A percentile compares a stretch with the other conserved stretches of the same genome.
Conservation (phyloP, 2,797 vertebrate genomes). For the Silurus lanzhouensis region DNA sequence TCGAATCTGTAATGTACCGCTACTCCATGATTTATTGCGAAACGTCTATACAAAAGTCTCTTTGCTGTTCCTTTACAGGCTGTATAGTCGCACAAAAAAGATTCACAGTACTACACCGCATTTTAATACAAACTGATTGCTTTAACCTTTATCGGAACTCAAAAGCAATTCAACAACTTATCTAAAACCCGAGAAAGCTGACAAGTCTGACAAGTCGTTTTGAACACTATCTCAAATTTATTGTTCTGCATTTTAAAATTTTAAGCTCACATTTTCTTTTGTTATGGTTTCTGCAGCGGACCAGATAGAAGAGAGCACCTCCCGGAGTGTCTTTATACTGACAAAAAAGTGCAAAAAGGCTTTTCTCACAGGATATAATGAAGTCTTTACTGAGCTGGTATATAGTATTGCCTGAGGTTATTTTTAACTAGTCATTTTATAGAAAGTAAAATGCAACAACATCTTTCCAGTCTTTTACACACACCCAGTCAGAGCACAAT, state of each 20-base stretch:
- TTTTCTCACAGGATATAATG: background rate
- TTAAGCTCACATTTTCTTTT: background rate
- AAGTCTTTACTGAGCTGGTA: background rate
- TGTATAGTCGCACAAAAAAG: background rate
- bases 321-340: conserved; percentile 5
- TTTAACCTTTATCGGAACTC: background rate
- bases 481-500: background rate
- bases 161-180: background rate
- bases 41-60: background rate
- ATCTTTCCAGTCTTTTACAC: background rate
- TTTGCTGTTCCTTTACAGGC: background rate
- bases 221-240: background rate
- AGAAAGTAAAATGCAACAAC: background rate
- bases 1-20: background rate
- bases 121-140: background rate
- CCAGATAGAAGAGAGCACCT: background rate
- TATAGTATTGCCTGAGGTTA: background rate
- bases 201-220: background rate
- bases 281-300: background rate
- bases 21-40: background rate
- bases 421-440: background rate
- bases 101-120: background rate
- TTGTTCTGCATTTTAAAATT: background rate
- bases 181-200: background rate
- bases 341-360: background rate